Base-by-base conservation (phyloP, 2,888 invertebrate genomes). In the Yponomeuta sedellus region DNA sequence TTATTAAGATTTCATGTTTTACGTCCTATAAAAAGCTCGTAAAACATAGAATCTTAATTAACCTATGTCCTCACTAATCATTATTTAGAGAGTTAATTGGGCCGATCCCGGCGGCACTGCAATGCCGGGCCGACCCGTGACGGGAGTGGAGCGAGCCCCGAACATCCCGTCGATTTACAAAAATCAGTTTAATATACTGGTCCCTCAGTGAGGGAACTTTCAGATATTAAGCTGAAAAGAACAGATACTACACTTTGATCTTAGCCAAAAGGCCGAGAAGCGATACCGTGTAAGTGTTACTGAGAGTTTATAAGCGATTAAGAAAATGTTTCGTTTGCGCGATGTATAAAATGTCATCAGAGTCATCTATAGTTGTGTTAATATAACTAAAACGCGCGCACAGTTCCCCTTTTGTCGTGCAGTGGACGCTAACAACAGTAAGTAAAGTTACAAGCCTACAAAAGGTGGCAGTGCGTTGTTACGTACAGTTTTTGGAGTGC, bases 51-150 rank as follows among this genome's bases (percentile, higher is more conserved):
- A n/a, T n/a, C n/a, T n/a, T n/a, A n/a, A n/a, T n/a, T n/a, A n/a
- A 25, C 25, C 5, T 25, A 25, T 0, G 5, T 25, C 2, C 25
- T 25, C 5, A 5, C 25, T 0, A 5, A 25, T 1, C 22, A 16
- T 61, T 1, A 4, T n/a, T 61, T 61, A 61, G n/a, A n/a, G 25
- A 0, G 6, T 19, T 44, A 19, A 20, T 59, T 65, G 65, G 59
- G 65, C 65, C 65, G 65, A 59, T 65, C 65, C 65, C 65, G 65
- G 65, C 65, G 65, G 65, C 65, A 65, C 65, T 65, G 65, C 65
- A 65, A 65, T 65, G 65, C 65, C 65, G 58, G 59, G 65, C 65
- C 65, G 65, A 65, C 65, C 65, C 65, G 65, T 59, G 65, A 65
- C 65, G 59, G 65, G 65, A 65, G 65, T 65, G 65, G 65, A 65